phyloP scores from a whole-genome alignment of 2,888 invertebrate genomes.

The Trachelus iudaicus region DNA sequence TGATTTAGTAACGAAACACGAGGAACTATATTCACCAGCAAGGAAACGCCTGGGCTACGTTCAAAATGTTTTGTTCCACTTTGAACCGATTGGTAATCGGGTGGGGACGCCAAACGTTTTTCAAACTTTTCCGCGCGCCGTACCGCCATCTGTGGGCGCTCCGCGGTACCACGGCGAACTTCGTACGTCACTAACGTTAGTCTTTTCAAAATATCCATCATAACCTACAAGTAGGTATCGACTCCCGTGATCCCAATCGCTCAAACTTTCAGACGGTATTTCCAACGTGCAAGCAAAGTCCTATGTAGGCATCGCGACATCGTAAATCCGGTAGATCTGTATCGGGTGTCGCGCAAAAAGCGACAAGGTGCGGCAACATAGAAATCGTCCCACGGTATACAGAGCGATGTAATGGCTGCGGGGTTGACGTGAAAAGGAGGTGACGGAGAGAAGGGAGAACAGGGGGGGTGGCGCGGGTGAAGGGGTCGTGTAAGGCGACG shows the following conservation, averaged over 20 bases:
- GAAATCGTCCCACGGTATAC: background rate
- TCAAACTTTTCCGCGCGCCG: background rate
- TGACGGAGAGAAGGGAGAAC: too few relatives aligned
- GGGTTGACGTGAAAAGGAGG: too few relatives aligned
- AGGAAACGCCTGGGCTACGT: background rate
- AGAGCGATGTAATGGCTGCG: background rate
- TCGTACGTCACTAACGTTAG: background rate
- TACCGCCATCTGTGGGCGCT: too few relatives aligned
- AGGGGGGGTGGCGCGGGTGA: too few relatives aligned
- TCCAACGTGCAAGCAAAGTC: background rate
- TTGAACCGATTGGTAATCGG: background rate
- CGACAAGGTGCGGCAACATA: conserved; percentile 31
- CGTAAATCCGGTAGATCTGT: conserved; percentile 25
- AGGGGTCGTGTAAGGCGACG: background rate
- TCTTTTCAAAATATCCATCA: background rate
- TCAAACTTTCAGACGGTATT: background rate
- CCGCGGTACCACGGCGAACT: background rate
- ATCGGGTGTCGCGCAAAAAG: conserved; percentile 15
- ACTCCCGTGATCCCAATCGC: background rate
- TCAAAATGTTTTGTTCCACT: background rate
- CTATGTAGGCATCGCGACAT: background rate
- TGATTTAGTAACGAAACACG: background rate
- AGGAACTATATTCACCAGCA: background rate
- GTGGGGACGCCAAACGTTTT: background rate
- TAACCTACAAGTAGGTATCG: background rate